phyloP scores from a whole-genome alignment of 2,797 vertebrate genomes.

The Danio albolineatus region DNA sequence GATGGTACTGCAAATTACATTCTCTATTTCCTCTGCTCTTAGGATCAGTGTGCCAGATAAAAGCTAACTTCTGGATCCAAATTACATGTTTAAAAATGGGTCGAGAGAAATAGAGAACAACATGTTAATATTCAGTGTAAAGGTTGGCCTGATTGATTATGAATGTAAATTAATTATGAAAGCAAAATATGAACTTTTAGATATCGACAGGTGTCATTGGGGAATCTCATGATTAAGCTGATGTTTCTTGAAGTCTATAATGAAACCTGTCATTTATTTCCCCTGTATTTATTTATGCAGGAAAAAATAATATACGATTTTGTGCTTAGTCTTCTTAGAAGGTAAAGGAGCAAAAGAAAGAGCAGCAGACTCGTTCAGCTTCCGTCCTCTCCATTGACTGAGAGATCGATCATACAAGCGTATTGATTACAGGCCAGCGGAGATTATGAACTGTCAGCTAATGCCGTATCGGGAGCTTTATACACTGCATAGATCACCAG shows the following conservation, averaged over 20 bases:
- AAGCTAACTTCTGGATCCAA: conserved; percentile 8
- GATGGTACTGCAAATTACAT: conserved; percentile 19
- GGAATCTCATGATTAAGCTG: conserved; percentile 7
- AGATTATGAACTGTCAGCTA: conserved; percentile 3
- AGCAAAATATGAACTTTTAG: conserved; percentile 15
- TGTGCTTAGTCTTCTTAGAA: conserved; percentile 3
- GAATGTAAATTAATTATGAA: not conserved
- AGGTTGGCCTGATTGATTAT: conserved; percentile 14
- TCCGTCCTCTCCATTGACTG: not conserved
- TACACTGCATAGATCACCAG: not conserved
- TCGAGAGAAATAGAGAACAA: not conserved
- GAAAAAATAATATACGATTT: not conserved
- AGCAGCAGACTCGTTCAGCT: not conserved
- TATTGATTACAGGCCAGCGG: conserved; percentile 13
- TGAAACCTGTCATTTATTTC: not conserved
- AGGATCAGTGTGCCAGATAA: not conserved
- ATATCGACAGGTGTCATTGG: not conserved
- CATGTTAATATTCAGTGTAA: not conserved
- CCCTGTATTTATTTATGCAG: not conserved
- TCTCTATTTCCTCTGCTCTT: conserved; percentile 10
- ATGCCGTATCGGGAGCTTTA: not conserved
- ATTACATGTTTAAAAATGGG: not conserved
- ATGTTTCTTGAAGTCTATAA: not conserved
- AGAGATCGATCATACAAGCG: conserved; percentile 7
- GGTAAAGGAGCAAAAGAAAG: not conserved